These are phyloP conservation scores for Pandion haliaetus DNA, from an alignment of 2,113 vertebrate genomes.

Conservation along the genomic window DNA sequence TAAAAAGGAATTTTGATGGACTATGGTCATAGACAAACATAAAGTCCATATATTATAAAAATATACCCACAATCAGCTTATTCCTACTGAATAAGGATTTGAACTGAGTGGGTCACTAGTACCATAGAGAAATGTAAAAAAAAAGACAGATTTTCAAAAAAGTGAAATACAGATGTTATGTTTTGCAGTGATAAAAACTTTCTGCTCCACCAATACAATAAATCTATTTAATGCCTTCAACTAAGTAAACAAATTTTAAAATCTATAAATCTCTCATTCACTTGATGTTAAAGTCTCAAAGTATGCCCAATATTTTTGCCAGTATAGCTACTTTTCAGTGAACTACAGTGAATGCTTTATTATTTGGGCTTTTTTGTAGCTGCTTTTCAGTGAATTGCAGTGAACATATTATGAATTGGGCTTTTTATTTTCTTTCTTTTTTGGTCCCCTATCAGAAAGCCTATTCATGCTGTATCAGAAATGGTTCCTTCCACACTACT, in stretches of 20 bases:
- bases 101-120: neutral
- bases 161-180: neutral
- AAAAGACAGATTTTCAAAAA: neutral
- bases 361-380: neutral
- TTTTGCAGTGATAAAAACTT: neutral
- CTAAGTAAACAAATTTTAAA: neutral
- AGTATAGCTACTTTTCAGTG: neutral
- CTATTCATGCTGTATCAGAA: neutral
- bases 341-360: neutral
- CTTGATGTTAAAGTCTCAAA: neutral
- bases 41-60: neutral
- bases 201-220: neutral
- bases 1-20: neutral
- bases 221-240: neutral
- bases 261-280: neutral
- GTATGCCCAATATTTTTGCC: neutral
- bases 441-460: neutral
- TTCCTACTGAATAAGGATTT: neutral
- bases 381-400: neutral
- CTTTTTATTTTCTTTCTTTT: neutral
- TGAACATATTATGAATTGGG: neutral
- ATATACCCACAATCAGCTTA: neutral
- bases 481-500: neutral
- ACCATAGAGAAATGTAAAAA: rapidly evolving
- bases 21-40: neutral